Percentiles rank a stretch among this genome's conserved stretches.
Conservation (phyloP, 2,888 invertebrate genomes). For the Mystacides longicornis region DNA sequence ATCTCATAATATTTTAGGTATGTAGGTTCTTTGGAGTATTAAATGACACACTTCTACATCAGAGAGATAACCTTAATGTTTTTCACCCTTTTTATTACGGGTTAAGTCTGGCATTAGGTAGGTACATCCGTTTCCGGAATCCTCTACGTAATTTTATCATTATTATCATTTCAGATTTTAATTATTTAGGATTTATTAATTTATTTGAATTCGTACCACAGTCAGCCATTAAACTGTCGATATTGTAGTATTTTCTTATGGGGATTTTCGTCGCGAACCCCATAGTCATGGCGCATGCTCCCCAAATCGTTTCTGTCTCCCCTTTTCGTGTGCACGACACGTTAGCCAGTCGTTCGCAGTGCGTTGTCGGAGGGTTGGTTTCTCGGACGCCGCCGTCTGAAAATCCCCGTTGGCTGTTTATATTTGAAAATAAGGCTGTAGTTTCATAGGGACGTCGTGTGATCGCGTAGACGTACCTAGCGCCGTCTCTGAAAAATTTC, state of each 20-base stretch:
- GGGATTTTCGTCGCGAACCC: constrained; percentile 7
- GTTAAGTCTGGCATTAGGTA: no score
- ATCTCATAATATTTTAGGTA: no score
- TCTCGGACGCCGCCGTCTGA: constrained; percentile 6
- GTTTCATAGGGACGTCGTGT: no score
- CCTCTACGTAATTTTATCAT: no score
- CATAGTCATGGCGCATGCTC: constrained; percentile 28
- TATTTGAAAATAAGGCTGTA: no score
- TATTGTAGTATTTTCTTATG: constrained; percentile 5
- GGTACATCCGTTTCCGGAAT: no score
- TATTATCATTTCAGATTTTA: no score
- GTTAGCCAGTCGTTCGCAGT: constrained; percentile 18
- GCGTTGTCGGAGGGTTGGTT: constrained; percentile 12
- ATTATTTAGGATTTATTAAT: no score
- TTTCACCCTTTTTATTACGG: no score
- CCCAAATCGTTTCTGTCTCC: constrained; percentile 26
- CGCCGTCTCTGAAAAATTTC: neutral
- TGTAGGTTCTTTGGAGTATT: no score
- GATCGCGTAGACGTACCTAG: neutral
- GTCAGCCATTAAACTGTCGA: constrained; percentile 7
- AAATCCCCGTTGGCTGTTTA: neutral
- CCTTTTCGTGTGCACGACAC: constrained; percentile 28
- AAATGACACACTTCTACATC: no score
- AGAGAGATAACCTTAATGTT: no score
- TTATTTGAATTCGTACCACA: neutral